Percentiles rank a stretch among this genome's conserved stretches.
phyloP scores from a whole-genome alignment of 1,140 invertebrate species.

The Cotesia glomerata region DNA sequence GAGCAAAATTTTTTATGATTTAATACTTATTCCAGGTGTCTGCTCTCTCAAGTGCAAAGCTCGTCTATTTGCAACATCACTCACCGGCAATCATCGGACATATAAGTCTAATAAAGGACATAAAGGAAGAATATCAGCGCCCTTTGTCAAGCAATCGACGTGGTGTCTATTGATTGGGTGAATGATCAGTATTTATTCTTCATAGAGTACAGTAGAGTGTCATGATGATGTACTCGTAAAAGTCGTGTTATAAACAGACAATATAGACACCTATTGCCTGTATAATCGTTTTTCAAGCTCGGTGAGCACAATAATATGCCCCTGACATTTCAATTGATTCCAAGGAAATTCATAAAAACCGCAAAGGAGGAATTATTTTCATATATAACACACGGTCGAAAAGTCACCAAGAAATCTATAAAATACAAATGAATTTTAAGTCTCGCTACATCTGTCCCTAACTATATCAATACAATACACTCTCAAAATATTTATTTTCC shows the following conservation, averaged over 20 bases:
- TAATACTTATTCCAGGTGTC: background rate
- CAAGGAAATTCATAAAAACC: constrained; percentile 31
- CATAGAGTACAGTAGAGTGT: constrained; percentile 20
- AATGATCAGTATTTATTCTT: background rate
- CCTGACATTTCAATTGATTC: constrained; percentile 45
- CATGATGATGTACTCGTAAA: constrained; percentile 44
- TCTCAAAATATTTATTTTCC: constrained; percentile 57
- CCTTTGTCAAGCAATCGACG: constrained; percentile 1
- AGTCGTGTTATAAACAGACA: constrained; percentile 40
- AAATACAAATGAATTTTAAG: constrained; percentile 22
- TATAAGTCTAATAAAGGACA: background rate
- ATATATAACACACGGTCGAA: background rate
- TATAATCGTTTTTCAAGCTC: constrained; percentile 1
- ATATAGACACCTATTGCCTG: background rate
- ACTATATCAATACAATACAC: constrained; percentile 38
- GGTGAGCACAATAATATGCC: background rate
- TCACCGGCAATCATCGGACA: background rate
- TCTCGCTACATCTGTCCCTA: constrained; percentile 38
- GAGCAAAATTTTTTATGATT: background rate
- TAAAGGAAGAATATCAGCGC: background rate
- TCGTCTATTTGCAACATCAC: constrained; percentile 1
- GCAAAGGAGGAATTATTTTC: constrained; percentile 30
- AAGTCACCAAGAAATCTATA: background rate
- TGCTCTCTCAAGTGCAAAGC: background rate
- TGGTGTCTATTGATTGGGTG: background rate